phyloP scores from a whole-genome alignment of 2,797 vertebrate species.

The Labroides dimidiatus region DNA sequence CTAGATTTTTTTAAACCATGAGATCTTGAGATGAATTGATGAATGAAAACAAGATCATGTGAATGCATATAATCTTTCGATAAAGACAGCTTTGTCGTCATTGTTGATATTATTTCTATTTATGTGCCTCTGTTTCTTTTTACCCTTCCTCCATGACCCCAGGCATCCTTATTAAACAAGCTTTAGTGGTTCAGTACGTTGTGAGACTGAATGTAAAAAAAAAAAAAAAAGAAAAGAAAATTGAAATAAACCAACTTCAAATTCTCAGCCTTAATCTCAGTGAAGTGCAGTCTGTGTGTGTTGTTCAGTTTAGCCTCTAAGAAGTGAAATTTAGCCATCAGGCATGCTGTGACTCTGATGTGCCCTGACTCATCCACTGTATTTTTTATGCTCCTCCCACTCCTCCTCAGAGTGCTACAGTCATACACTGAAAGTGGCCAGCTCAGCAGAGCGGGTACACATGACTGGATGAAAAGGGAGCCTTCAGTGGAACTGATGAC shows the following conservation, averaged over 20 bases:
- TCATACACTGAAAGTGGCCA: slow-evolving; percentile 47
- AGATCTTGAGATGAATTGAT: no score
- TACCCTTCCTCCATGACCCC: no score
- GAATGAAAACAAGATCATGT: no score
- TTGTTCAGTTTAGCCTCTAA: slow-evolving; percentile 44
- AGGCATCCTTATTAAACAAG: no score
- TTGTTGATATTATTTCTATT: no score
- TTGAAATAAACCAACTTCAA: not conserved
- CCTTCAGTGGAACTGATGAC: slow-evolving; percentile 28
- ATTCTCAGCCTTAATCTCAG: slow-evolving; percentile 14
- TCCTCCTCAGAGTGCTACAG: slow-evolving; percentile 46
- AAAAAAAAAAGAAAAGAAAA: no score
- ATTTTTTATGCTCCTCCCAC: slow-evolving; percentile 64
- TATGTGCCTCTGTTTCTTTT: no score
- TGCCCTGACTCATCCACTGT: slow-evolving; percentile 62
- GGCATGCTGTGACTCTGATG: slow-evolving; percentile 62
- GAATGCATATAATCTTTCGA: no score
- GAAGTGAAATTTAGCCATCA: slow-evolving; percentile 46
- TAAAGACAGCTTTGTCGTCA: no score
- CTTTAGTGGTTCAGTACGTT: not conserved
- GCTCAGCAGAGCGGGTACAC: slow-evolving; percentile 47
- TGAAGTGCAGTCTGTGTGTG: slow-evolving; percentile 16
- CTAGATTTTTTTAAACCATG: no score
- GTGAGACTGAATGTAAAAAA: no score
- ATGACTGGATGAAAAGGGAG: slow-evolving; percentile 33